These are phyloP conservation scores for Zaprionus ornatus DNA, from an alignment of 1,140 invertebrate species.

Conservation along the genomic window DNA sequence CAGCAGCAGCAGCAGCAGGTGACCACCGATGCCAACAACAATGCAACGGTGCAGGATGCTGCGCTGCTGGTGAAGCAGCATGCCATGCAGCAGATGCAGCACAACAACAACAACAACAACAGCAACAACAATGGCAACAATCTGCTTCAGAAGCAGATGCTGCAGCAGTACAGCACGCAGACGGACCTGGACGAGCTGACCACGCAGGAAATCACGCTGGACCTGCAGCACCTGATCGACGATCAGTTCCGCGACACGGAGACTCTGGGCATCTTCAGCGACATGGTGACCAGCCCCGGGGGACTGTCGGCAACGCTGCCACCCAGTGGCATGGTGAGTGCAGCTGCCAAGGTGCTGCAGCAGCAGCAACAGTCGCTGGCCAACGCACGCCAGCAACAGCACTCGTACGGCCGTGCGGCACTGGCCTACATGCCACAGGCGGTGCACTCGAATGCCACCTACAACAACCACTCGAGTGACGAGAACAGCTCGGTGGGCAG, in stretches of 20 bases:
- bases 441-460: slow-evolving; percentile 92
- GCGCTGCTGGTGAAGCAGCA: slow-evolving; percentile 75
- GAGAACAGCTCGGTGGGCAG: slow-evolving; percentile 80
- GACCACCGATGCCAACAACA: slow-evolving; percentile 83
- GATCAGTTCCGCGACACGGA: slow-evolving; percentile 93
- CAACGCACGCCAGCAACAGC: slow-evolving; percentile 75
- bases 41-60: slow-evolving; percentile 68
- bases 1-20: slow-evolving; percentile 79
- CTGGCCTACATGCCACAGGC: slow-evolving; percentile 95
- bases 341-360: slow-evolving; percentile 83
- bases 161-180: slow-evolving; percentile 88
- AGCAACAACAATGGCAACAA: slow-evolving; percentile 78
- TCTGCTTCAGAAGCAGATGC: slow-evolving; percentile 84
- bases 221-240: slow-evolving; percentile 94
- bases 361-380: slow-evolving; percentile 77
- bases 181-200: slow-evolving; percentile 93
- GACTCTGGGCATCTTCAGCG: slow-evolving; percentile 89
- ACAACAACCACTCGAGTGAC: slow-evolving; percentile 85
- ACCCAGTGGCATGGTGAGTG: slow-evolving; percentile 77
- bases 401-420: slow-evolving; percentile 86
- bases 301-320: slow-evolving; percentile 84
- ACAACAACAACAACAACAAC: slow-evolving; percentile 74
- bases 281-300: slow-evolving; percentile 89
- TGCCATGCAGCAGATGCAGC: slow-evolving; percentile 79
- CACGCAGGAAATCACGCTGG: slow-evolving; percentile 94